Evolutionary conservation across 92 coral and sea anemone species (phyloP).

Genomic region (Bergia sp.): DNA sequence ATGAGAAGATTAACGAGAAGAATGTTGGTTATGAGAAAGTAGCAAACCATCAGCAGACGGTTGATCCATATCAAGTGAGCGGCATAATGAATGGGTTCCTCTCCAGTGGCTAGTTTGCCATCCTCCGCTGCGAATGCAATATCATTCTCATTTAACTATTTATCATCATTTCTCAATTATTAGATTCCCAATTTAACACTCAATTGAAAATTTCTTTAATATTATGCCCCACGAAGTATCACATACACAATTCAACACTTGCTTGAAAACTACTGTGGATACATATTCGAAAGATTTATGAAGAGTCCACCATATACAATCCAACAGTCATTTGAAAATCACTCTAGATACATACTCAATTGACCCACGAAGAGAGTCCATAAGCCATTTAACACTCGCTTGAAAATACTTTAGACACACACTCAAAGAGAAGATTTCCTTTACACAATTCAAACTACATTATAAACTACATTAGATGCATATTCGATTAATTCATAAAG

Average conservation of each 20-base stretch:
- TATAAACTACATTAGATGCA: not conserved
- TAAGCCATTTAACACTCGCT: not conserved
- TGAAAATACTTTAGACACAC: not conserved
- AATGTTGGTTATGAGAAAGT: constrained; percentile 56
- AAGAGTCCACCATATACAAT: constrained; percentile 33
- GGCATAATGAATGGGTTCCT: constrained; percentile 54
- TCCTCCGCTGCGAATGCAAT: constrained; percentile 47
- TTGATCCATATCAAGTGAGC: constrained; percentile 58
- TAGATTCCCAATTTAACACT: not conserved
- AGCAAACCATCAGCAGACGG: constrained; percentile 53
- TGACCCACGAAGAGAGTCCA: constrained; percentile 49
- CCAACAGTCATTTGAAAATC: not conserved
- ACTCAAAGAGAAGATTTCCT: constrained; percentile 53
- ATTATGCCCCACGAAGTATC: too few species aligned
- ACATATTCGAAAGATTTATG: constrained; percentile 47
- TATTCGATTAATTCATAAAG: constrained; percentile 42
- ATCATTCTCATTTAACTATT: not conserved
- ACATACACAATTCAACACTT: not conserved
- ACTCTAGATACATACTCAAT: constrained; percentile 18
- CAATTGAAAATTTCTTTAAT: not conserved
- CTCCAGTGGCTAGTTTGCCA: constrained; percentile 60
- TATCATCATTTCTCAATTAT: too few species aligned
- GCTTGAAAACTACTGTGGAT: not conserved
- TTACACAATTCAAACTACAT: not conserved
- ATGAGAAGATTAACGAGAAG: constrained; percentile 61